Percentiles rank a stretch among this genome's conserved stretches.
Conservation (phyloP, 1,140 invertebrate genomes). For the Helicorthomorpha holstii region DNA sequence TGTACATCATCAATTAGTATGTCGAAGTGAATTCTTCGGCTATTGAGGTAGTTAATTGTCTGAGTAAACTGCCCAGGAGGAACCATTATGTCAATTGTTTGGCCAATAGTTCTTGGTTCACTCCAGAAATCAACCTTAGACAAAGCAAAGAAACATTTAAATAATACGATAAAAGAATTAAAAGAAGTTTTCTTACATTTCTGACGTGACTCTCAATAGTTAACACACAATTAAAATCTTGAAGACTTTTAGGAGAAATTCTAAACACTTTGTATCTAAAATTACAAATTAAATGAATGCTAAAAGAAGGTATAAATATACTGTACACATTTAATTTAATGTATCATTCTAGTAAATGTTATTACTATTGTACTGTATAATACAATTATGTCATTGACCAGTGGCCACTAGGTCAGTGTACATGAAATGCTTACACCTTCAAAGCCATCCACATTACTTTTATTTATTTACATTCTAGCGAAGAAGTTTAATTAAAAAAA, state of each 20-base stretch:
- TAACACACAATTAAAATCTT: neutral
- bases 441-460: too few species aligned
- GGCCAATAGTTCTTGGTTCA: neutral
- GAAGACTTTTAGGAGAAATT: neutral
- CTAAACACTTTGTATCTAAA: conserved; percentile 2
- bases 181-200: neutral
- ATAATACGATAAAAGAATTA: neutral
- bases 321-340: too few species aligned
- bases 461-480: too few species aligned
- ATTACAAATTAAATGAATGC: too few species aligned
- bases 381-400: too few species aligned
- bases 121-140: neutral
- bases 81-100: neutral
- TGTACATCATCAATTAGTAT: neutral
- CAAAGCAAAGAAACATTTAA: neutral
- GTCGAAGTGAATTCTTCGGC: neutral
- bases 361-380: too few species aligned
- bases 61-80: neutral
- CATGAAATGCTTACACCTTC: too few species aligned
- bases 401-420: too few species aligned
- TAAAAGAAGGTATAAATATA: too few species aligned
- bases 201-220: neutral
- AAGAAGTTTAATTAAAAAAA: too few species aligned
- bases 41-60: neutral
- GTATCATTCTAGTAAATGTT: too few species aligned